Evolutionary conservation across 2,113 vertebrate species (phyloP), one percentile per base, ranked within the genome.

Genomic region (Cichladusa arquata): DNA sequence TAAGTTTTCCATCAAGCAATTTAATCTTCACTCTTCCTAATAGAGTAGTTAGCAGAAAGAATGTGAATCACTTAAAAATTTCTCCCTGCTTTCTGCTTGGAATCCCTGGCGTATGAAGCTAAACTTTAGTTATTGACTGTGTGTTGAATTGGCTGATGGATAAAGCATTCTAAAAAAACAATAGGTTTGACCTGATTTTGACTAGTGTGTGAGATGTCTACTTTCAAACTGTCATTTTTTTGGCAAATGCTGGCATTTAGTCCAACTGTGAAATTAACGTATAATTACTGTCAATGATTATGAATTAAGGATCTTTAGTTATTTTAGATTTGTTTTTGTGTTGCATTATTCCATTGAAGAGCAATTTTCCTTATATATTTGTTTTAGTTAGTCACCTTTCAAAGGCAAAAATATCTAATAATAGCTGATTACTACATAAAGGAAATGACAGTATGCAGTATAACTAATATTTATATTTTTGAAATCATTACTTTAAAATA

Each of bases 1-100:
- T 53, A 86, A 92, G 79, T 95, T 96, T 98, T 95, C 90, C 96
- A 90, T 95, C 87, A 97, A 86, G 34, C 38, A 92, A 79, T 95
- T 95, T 95, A 95, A 95, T 92, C 88, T 84, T 96, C 61, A 83
- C 65, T 97, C 87, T 51, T 96, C 72, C 67, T 96, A 81, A 91
- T 66, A 94, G 23, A 92, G 56, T 60, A 95, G 81, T 96, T 93
- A 95, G 88, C 19, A 93, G 64, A 92, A 94, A 94, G 51, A 89
- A 87, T 89, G 53, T 44, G 85, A 90, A 64, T 36, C 71, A 58
- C 40, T 90, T 93, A 85, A 94, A 93, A 61, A 73, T 88, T 86
- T 78, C 47, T 95, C 92, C 69, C 56, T 90, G 76, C 26, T 42
- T 42, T 42, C 40, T 91, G 33, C 86, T 88, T 57, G 72, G 69